These are phyloP conservation scores for Sula dactylatra DNA, from an alignment of 2,113 vertebrate genomes.

Conservation along the genomic window DNA sequence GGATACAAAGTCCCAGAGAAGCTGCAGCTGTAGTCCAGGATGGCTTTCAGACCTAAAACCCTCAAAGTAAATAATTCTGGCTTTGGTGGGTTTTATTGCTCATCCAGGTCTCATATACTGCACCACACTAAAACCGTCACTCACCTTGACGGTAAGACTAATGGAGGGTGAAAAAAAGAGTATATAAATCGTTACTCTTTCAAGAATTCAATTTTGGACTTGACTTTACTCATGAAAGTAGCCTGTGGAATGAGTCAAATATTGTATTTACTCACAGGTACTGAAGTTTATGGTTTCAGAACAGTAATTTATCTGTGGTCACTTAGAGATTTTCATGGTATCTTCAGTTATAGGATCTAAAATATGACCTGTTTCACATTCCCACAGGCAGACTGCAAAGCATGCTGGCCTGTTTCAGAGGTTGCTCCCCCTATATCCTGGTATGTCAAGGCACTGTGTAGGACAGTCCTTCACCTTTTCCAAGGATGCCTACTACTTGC, in stretches of 20 bases:
- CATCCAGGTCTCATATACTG: background rate
- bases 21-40: background rate
- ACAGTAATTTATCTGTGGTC: background rate
- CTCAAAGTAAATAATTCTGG: background rate
- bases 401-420: background rate
- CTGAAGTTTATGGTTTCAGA: background rate
- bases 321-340: background rate
- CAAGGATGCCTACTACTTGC: background rate
- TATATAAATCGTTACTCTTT: background rate
- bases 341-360: background rate
- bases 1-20: background rate
- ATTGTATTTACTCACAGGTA: background rate
- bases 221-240: background rate
- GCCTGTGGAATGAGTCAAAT: background rate
- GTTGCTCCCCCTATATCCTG: background rate
- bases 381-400: background rate
- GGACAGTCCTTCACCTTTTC: background rate
- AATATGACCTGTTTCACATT: background rate
- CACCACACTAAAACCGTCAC: background rate
- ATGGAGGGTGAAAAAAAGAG: background rate
- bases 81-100: background rate
- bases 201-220: background rate
- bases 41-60: background rate
- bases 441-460: fast-evolving
- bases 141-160: background rate